A percentile compares a stretch with the other conserved stretches of the same genome.
Evolutionary conservation across 1,140 invertebrate species (phyloP).

Genomic region (Rhynchophorus ferrugineus): DNA sequence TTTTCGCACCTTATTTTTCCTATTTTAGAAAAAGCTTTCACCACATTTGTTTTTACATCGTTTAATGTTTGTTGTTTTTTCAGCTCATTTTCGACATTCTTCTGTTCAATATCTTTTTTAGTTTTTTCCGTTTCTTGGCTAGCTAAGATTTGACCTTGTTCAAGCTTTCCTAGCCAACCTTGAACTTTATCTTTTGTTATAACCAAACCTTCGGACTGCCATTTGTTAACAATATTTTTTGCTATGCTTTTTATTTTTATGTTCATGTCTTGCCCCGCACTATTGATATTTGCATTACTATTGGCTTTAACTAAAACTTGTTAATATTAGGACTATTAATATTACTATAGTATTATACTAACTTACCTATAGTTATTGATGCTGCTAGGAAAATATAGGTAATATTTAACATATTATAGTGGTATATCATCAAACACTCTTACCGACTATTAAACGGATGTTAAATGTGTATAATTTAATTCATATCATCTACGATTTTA

Average conservation of each 20-base stretch:
- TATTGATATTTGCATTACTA: neutral
- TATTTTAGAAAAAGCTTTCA: conserved; percentile 14
- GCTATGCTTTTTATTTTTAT: conserved; percentile 15
- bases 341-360: neutral
- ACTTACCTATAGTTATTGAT: neutral
- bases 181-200: conserved; percentile 12
- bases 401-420: too few species aligned
- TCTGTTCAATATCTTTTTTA: neutral
- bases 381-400: too few species aligned
- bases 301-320: neutral
- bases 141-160: conserved; percentile 1
- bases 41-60: conserved; percentile 10
- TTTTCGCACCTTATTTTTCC: conserved; percentile 8
- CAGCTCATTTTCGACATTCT: neutral
- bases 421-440: too few species aligned
- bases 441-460: too few species aligned
- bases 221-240: conserved; percentile 17
- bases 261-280: conserved; percentile 5
- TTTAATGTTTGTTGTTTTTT: neutral
- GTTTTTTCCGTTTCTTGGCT: neutral
- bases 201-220: conserved; percentile 12
- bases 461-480: too few species aligned
- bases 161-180: conserved; percentile 12
- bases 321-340: too few species aligned
- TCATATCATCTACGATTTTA: too few species aligned